Percentiles rank a stretch among this genome's conserved stretches.
These are phyloP conservation scores for Corapipo altera DNA, from an alignment of 2,113 vertebrate species.

Conservation along the genomic window DNA sequence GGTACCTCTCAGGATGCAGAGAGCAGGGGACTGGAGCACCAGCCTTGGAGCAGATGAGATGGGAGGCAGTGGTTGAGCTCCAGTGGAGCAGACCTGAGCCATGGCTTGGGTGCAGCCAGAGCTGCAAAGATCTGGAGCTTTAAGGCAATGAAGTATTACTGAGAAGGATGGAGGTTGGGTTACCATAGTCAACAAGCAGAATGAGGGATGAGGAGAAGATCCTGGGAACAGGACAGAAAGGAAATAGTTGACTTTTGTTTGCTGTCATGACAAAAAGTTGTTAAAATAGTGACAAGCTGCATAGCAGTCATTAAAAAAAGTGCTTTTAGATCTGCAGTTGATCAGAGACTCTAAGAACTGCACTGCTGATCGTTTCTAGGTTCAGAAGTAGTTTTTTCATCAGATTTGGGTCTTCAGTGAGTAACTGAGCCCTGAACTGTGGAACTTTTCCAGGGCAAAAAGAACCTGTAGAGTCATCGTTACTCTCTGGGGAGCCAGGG, in stretches of 20 bases:
- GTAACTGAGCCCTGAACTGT: not conserved
- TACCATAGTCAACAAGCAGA: not conserved
- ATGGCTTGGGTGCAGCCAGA: not conserved
- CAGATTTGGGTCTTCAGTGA: not conserved
- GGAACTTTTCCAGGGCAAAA: not conserved
- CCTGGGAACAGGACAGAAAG: not conserved
- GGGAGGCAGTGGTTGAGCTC: not conserved
- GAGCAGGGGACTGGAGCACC: not conserved
- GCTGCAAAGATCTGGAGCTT: not conserved
- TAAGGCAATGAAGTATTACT: not conserved
- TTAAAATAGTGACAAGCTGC: not conserved
- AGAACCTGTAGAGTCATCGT: not conserved
- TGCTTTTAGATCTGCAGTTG: not conserved
- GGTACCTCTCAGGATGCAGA: slow-evolving; percentile 69
- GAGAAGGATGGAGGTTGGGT: not conserved
- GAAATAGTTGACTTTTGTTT: not conserved
- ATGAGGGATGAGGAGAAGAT: not conserved
- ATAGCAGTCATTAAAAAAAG: not conserved
- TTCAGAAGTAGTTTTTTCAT: not conserved
- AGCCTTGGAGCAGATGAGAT: not conserved
- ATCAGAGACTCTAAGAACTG: not conserved
- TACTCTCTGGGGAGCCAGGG: not conserved
- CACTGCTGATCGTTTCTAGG: not conserved
- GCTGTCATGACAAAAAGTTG: not conserved
- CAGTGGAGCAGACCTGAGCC: not conserved